Evolutionary conservation across 1,140 invertebrate genomes (phyloP).

Genomic region (Mycetomoellerius zeteki): DNA sequence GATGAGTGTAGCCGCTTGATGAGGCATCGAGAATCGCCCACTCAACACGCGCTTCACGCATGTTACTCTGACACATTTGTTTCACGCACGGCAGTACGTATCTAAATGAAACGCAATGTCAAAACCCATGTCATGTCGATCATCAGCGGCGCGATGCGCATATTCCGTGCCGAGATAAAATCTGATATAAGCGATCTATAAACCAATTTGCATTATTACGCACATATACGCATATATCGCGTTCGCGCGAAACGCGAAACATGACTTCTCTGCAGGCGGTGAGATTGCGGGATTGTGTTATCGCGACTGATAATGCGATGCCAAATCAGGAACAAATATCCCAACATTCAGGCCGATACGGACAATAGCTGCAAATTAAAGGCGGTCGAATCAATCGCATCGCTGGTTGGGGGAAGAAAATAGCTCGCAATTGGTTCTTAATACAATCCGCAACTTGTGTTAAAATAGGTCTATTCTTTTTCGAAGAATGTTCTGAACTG

Average conservation of each 20-base stretch:
- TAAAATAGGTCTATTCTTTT: background rate
- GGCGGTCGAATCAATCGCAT: background rate
- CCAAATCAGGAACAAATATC: conserved; percentile 24
- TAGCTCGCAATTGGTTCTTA: conserved; percentile 26
- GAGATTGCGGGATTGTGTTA: conserved; percentile 27
- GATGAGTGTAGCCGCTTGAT: background rate
- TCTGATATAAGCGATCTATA: background rate
- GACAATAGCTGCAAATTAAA: conserved; percentile 41
- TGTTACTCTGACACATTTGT: conserved; percentile 14
- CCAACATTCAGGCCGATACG: background rate
- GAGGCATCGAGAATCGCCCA: background rate
- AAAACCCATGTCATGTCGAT: background rate
- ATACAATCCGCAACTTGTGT: background rate
- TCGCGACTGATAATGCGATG: background rate
- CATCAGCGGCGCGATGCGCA: background rate
- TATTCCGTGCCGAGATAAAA: background rate
- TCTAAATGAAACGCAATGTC: conserved; percentile 21
- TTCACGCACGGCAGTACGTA: background rate
- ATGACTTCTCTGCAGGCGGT: conserved; percentile 11
- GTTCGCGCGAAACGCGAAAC: background rate
- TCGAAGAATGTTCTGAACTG: too few species aligned
- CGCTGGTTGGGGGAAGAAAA: background rate
- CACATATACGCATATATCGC: background rate
- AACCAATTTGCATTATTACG: conserved; percentile 23
- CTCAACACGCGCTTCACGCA: background rate